phyloP scores from a whole-genome alignment of 2,888 invertebrate species.

The Graphium colonna region DNA sequence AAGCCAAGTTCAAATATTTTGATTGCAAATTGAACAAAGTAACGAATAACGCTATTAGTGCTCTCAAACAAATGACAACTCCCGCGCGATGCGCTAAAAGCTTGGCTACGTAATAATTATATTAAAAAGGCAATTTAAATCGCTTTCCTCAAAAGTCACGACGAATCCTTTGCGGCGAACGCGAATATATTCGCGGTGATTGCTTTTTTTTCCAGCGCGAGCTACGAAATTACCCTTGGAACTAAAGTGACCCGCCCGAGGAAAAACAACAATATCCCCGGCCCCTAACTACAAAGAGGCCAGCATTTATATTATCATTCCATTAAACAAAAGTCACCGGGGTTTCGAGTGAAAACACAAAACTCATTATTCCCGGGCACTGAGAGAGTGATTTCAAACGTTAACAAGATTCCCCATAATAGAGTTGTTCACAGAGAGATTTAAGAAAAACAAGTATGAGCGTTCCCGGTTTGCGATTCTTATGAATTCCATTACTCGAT shows the following conservation, averaged over 20 bases:
- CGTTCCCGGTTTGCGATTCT: slow-evolving; percentile 36
- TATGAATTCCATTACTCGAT: slow-evolving; percentile 54
- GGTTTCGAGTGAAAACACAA: slow-evolving; percentile 77
- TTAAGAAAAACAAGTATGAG: slow-evolving; percentile 74
- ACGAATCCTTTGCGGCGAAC: slow-evolving; percentile 49
- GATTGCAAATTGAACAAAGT: background rate
- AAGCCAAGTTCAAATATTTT: no score
- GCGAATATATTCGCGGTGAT: slow-evolving; percentile 57
- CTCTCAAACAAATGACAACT: background rate
- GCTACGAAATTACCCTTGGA: slow-evolving; percentile 71
- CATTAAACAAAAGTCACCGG: slow-evolving; percentile 79
- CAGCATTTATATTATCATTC: slow-evolving; percentile 78
- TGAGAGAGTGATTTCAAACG: slow-evolving; percentile 77
- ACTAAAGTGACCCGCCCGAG: slow-evolving; percentile 72
- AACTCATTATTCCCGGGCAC: slow-evolving; percentile 73
- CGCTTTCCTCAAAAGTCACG: slow-evolving; percentile 10
- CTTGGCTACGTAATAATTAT: slow-evolving; percentile 4
- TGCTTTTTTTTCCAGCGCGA: slow-evolving; percentile 53
- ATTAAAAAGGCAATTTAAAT: slow-evolving; percentile 22
- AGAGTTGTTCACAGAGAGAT: slow-evolving; percentile 74
- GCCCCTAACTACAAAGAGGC: slow-evolving; percentile 72
- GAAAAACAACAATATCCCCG: slow-evolving; percentile 73
- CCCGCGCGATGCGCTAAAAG: background rate
- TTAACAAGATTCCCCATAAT: slow-evolving; percentile 77
- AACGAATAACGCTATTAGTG: background rate